Evolutionary conservation across 2,797 vertebrate genomes (phyloP).

Genomic region (Tragelaphus oryx): DNA sequence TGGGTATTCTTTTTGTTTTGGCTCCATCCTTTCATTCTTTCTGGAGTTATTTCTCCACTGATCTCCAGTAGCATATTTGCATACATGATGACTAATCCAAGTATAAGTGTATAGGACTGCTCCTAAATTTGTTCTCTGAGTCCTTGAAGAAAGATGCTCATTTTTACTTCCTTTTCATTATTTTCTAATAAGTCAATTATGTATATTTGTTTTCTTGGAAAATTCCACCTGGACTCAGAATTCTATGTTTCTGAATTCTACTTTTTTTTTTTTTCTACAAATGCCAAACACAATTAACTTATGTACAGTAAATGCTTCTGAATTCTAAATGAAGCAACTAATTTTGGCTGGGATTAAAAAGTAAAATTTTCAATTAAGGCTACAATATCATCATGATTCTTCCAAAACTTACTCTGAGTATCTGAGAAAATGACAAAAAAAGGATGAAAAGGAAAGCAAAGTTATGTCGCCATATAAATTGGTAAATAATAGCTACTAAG

Average conservation of each 20-base stretch:
- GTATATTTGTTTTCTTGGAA: neutral
- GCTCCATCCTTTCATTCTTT: too few relatives aligned
- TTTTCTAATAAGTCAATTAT: neutral
- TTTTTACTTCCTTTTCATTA: neutral
- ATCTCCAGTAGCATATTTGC: too few relatives aligned
- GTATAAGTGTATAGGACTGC: neutral
- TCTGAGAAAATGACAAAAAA: neutral
- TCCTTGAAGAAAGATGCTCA: neutral
- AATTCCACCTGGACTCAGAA: neutral
- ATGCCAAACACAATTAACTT: neutral
- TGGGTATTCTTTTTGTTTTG: too few relatives aligned
- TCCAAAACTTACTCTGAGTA: neutral
- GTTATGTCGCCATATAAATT: neutral
- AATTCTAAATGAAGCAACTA: neutral
- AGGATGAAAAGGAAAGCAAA: neutral
- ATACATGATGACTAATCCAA: fast-evolving
- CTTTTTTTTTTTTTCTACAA: neutral
- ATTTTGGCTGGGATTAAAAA: neutral
- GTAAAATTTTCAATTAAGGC: neutral
- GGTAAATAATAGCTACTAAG: neutral
- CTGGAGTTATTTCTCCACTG: too few relatives aligned
- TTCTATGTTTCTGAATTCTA: neutral
- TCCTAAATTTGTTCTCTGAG: neutral
- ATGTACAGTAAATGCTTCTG: neutral
- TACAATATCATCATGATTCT: neutral